Evolutionary conservation across 2,113 vertebrate genomes (phyloP).

Genomic region (Pogona vitticeps): DNA sequence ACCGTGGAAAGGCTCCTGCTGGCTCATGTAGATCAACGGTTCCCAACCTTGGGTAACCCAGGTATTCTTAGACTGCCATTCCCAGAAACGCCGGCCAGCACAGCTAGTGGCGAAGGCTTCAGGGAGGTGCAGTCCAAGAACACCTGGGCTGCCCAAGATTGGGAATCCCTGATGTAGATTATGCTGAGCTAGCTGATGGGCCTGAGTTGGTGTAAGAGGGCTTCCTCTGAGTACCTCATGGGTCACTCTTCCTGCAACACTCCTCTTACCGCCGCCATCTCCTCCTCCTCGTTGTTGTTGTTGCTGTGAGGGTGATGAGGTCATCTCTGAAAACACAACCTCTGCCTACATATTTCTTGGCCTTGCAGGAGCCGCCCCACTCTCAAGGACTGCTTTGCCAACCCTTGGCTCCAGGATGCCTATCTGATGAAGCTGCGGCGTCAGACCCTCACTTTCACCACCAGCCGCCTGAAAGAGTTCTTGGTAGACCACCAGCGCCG

Average conservation of each 20-base stretch:
- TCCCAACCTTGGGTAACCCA: background rate
- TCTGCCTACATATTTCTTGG: background rate
- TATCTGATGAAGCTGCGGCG: conserved; percentile 96
- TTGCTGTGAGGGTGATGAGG: background rate
- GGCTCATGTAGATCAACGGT: background rate
- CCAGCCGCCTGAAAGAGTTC: conserved; percentile 94
- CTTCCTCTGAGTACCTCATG: background rate
- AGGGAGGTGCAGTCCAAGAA: background rate
- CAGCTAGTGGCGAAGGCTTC: background rate
- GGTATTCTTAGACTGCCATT: background rate
- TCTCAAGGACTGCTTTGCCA: conserved; percentile 92
- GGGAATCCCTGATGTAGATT: background rate
- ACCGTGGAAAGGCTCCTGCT: background rate
- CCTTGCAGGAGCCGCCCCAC: conserved; percentile 90
- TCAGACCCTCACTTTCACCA: conserved; percentile 97
- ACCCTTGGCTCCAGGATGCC: conserved; percentile 96
- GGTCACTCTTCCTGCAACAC: background rate
- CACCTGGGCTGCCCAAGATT: background rate
- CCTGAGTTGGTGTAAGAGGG: background rate
- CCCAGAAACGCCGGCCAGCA: background rate
- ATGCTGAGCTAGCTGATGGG: background rate
- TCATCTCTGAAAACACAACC: background rate
- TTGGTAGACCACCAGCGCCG: conserved; percentile 89
- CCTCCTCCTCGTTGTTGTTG: background rate
- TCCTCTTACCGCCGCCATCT: no score